These are phyloP conservation scores for Drosophila pruinosa DNA, from an alignment of 1,140 invertebrate genomes.

Conservation along the genomic window DNA sequence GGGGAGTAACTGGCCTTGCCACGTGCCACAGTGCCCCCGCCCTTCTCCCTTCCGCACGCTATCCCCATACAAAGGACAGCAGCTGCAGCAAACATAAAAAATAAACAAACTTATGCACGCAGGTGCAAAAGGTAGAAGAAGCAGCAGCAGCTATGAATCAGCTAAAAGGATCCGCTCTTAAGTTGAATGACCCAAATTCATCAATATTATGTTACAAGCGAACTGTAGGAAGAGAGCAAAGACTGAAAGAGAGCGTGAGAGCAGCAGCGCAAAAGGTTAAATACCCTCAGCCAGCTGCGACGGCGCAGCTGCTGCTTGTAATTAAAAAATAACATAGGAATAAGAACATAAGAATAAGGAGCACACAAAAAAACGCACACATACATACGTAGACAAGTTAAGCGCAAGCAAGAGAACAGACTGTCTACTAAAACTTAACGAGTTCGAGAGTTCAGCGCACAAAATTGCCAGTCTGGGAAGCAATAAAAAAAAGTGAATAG, in stretches of 20 bases:
- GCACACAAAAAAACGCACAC: conserved; percentile 11
- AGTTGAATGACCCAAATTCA: conserved; percentile 68
- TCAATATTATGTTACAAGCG: conserved; percentile 54
- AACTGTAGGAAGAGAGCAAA: background rate
- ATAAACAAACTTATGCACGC: background rate
- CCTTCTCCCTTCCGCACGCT: background rate
- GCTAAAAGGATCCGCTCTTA: conserved; percentile 21
- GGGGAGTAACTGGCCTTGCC: conserved; percentile 51
- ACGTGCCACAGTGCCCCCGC: conserved; percentile 39
- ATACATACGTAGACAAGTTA: conserved; percentile 8
- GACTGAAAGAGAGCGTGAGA: conserved; percentile 2
- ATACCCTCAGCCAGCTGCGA: conserved; percentile 66
- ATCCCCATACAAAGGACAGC: background rate
- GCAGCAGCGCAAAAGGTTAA: conserved; percentile 41
- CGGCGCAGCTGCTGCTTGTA: conserved; percentile 72
- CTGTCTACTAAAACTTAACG: conserved; percentile 22
- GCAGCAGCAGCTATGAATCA: conserved; percentile 37
- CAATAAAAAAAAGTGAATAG: background rate
- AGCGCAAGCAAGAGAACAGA: background rate
- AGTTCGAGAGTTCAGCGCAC: conserved; percentile 50
- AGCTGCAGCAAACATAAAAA: conserved; percentile 47
- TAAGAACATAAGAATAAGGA: conserved; percentile 28
- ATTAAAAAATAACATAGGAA: conserved; percentile 67
- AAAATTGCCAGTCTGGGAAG: conserved; percentile 40
- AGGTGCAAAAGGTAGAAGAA: conserved; percentile 43